Conservation (phyloP, 2,888 invertebrate genomes). For the Drosophila mettleri region DNA sequence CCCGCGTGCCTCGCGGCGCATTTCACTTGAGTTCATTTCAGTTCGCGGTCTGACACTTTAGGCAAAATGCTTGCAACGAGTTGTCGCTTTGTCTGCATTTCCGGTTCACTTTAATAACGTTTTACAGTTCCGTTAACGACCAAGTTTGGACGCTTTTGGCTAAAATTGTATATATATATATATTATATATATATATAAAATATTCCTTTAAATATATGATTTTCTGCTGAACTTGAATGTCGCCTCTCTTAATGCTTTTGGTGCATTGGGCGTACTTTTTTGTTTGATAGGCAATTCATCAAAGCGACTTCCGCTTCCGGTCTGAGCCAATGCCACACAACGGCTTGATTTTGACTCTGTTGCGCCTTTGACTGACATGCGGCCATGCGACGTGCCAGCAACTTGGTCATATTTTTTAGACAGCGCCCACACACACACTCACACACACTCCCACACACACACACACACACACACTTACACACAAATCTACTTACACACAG, state of each 20-base stretch:
- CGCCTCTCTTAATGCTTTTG: slow-evolving; percentile 1
- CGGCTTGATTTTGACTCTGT: slow-evolving; percentile 61
- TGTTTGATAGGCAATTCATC: slow-evolving; percentile 64
- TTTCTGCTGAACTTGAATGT: slow-evolving; percentile 39
- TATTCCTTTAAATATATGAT: slow-evolving; percentile 11
- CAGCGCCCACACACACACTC: slow-evolving; percentile 5
- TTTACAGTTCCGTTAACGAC: slow-evolving; percentile 52
- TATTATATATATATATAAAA: slow-evolving; percentile 18
- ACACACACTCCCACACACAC: slow-evolving; percentile 5
- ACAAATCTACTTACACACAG: not conserved
- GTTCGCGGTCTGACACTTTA: slow-evolving; percentile 57
- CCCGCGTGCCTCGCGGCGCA: not conserved
- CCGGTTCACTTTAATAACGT: slow-evolving; percentile 73
- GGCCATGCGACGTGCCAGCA: slow-evolving; percentile 61
- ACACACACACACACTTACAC: slow-evolving; percentile 10
- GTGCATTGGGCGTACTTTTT: not conserved
- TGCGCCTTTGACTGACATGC: slow-evolving; percentile 51
- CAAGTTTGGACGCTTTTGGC: slow-evolving; percentile 4
- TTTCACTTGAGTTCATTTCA: slow-evolving; percentile 31
- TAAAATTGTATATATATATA: not conserved
- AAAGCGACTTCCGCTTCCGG: slow-evolving; percentile 76
- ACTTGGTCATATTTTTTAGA: slow-evolving; percentile 65
- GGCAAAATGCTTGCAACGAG: slow-evolving; percentile 68
- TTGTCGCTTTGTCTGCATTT: slow-evolving; percentile 78
- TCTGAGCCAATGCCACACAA: slow-evolving; percentile 51